These are phyloP conservation scores for Drosophila kurseongensis DNA, from an alignment of 1,140 invertebrate genomes.

Conservation along the genomic window DNA sequence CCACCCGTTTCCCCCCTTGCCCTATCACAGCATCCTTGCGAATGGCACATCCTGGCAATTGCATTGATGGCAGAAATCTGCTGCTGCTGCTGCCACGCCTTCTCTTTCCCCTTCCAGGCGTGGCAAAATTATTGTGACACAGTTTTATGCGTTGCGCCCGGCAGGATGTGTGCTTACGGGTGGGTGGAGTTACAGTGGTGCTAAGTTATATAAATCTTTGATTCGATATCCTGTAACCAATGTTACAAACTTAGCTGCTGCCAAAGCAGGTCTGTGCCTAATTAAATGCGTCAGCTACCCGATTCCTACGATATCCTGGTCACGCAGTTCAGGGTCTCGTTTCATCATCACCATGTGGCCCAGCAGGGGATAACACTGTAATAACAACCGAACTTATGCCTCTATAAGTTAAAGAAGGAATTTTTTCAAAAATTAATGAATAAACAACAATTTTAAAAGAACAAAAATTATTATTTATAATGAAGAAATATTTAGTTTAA, in stretches of 20 bases:
- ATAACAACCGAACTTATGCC: not conserved
- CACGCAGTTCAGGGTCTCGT: conserved; percentile 10
- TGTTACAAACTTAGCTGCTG: conserved; percentile 4
- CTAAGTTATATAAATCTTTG: conserved; percentile 38
- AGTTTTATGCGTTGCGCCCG: conserved; percentile 73
- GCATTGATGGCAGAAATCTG: conserved; percentile 58
- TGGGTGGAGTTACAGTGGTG: conserved; percentile 23
- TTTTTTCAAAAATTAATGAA: not conserved
- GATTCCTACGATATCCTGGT: conserved; percentile 6
- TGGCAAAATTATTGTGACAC: conserved; percentile 80
- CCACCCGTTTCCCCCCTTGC: not conserved
- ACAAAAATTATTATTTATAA: not conserved
- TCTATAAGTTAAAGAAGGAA: not conserved
- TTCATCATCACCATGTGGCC: conserved; percentile 20
- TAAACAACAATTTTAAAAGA: not conserved
- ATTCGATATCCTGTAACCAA: conserved; percentile 26
- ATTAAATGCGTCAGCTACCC: conserved; percentile 23
- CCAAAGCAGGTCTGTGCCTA: conserved; percentile 18
- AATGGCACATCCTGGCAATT: conserved; percentile 70
- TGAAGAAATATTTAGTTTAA: too few species aligned
- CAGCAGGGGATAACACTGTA: not conserved
- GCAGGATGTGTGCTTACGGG: conserved; percentile 34
- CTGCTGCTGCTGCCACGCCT: not conserved
- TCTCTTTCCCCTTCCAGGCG: conserved; percentile 33
- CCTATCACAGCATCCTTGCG: conserved; percentile 35